phyloP scores from a whole-genome alignment of 2,888 invertebrate genomes.

The Metopia argyrocephala region DNA sequence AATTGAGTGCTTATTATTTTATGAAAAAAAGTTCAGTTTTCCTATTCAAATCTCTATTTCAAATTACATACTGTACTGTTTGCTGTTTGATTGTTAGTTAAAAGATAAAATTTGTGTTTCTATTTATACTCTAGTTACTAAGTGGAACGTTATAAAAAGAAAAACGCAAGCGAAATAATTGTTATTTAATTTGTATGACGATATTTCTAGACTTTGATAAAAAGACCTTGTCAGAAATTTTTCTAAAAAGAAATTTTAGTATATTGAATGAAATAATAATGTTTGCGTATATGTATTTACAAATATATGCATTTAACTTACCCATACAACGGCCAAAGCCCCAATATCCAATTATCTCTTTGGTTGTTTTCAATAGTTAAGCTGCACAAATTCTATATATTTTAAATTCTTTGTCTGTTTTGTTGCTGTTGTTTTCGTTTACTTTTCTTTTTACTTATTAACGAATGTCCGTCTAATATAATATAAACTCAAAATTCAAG shows the following conservation, averaged over 20 bases:
- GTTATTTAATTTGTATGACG: constrained; percentile 15
- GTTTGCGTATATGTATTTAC: not conserved
- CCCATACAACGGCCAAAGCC: constrained; percentile 81
- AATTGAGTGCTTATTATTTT: too few species aligned
- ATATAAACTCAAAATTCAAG: constrained; percentile 47
- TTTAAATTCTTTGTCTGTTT: constrained; percentile 36
- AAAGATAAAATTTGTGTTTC: not conserved
- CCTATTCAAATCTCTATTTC: too few species aligned
- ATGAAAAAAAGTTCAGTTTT: too few species aligned
- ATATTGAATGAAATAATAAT: not conserved
- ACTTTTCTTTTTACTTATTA: constrained; percentile 25
- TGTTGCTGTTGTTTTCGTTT: constrained; percentile 34
- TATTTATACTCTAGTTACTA: not conserved
- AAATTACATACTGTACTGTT: too few species aligned
- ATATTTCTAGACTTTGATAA: constrained; percentile 11
- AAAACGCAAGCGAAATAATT: not conserved
- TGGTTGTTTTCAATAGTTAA: constrained; percentile 67
- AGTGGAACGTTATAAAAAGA: not conserved
- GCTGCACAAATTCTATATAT: constrained; percentile 49
- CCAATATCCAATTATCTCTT: constrained; percentile 75
- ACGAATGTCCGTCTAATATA: constrained; percentile 30
- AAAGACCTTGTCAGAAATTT: constrained; percentile 8
- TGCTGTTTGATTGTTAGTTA: not conserved
- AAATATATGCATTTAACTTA: constrained; percentile 72
- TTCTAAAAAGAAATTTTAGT: constrained; percentile 1